Base-by-base conservation (phyloP, 2,113 vertebrate species). In the Pyrgilauda ruficollis region DNA sequence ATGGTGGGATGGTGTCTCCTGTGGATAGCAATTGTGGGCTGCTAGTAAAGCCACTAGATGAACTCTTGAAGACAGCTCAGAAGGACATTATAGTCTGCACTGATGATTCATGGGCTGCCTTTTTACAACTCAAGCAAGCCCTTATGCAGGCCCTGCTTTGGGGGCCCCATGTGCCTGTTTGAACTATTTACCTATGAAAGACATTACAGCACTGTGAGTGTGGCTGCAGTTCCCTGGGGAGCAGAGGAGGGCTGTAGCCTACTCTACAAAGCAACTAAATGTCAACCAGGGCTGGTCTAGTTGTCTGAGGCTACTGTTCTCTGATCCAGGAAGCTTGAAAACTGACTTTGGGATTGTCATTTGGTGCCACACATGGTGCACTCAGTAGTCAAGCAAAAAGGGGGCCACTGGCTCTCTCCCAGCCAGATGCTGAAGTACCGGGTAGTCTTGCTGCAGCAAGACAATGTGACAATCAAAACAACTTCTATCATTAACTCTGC, bases 351-450 rank as follows among this genome's bases (percentile, higher is more conserved):
- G 46, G 31, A 28, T 13, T 77, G 31, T 52, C 22, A 27, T 59
- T 44, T 52, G 37, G 46, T 33, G 44, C 10, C 27, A 18, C 46
- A 27, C 13, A 9, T 4, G 4, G 7, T n/a, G 15, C n/a, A 39
- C 39, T 19, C 0, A 0, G 13, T 20, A 28, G 23, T 46, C 7
- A 16, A 69, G n/a, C 33, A 46, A 39, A n/a, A 87, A 69, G 2
- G 23, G 9, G 47, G 8, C 8, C 19, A 27, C n/a, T 24, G 39
- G 46, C 55, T 39, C 22, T 39, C 47, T 62, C 28, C 74, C 13
- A 62, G 46, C 9, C 2, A 0, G 39, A 33, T 46, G 46, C 39
- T 62, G 3, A 53, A 62, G 28, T 46, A 78, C 15, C 64, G 39
- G 8, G 28, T 10, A 69, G 73, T 53, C 46, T 23, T 62, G 28